Evolutionary conservation across 2,797 vertebrate genomes (phyloP).

Genomic region (Gymnocypris eckloni): DNA sequence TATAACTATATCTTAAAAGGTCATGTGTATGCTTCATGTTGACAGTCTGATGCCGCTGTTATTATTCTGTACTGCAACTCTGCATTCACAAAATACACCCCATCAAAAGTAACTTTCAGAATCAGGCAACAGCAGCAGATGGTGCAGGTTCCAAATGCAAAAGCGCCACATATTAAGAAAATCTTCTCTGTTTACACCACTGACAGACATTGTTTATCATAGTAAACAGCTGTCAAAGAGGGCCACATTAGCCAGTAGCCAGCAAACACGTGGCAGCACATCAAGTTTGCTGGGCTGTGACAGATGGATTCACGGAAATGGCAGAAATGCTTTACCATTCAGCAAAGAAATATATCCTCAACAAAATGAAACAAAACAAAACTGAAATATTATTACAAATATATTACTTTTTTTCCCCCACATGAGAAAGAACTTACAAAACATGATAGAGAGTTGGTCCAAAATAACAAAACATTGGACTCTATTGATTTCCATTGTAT

Average conservation of each 20-base stretch:
- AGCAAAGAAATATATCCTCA: neutral
- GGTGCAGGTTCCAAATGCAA: conserved; percentile 66
- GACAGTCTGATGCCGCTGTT: conserved; percentile 5
- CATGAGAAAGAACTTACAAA: neutral
- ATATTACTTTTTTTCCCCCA: neutral
- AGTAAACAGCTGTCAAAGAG: conserved; percentile 63
- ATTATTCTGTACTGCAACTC: neutral
- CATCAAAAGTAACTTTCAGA: conserved; percentile 55
- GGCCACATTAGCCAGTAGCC: conserved; percentile 10
- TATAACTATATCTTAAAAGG: conserved; percentile 8
- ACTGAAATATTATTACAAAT: neutral
- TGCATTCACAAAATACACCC: neutral
- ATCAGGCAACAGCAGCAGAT: conserved; percentile 61
- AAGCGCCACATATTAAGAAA: conserved; percentile 68
- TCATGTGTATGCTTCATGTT: neutral
- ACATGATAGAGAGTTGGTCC: neutral
- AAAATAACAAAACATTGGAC: neutral
- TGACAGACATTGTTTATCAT: conserved; percentile 57
- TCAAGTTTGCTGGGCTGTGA: conserved; percentile 27
- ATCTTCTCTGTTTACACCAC: conserved; percentile 53
- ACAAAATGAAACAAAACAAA: neutral
- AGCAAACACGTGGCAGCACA: conserved; percentile 2
- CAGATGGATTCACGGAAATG: conserved; percentile 15
- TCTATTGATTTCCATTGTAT: neutral
- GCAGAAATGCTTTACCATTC: neutral